These are phyloP conservation scores for Micronisus gabar DNA, from an alignment of 2,113 vertebrate species.

Conservation along the genomic window DNA sequence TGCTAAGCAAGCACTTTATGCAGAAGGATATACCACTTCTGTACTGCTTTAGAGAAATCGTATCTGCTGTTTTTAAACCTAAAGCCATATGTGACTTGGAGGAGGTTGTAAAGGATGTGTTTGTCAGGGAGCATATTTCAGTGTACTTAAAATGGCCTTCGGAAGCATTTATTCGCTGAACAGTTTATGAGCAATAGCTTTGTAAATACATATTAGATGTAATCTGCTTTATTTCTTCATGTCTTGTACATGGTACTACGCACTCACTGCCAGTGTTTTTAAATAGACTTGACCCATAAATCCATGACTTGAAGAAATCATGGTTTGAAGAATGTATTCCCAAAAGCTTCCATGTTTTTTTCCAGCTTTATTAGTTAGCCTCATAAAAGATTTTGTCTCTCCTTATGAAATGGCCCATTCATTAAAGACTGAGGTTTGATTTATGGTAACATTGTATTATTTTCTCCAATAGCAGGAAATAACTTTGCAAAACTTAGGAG, in stretches of 20 bases:
- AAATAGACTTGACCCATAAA: neutral
- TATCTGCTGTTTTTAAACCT: neutral
- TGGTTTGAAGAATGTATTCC: neutral
- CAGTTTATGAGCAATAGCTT: neutral
- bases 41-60: neutral
- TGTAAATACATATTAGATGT: constrained; percentile 11
- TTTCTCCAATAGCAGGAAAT: neutral
- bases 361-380: neutral
- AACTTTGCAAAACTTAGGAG: neutral
- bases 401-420: neutral
- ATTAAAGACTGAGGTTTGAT: neutral
- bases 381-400: neutral
- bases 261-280: neutral
- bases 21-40: neutral
- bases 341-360: neutral
- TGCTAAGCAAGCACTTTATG: neutral
- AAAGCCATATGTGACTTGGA: constrained; percentile 24
- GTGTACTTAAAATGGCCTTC: constrained; percentile 16
- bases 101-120: constrained; percentile 4
- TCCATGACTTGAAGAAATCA: neutral
- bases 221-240: neutral
- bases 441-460: neutral
- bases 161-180: constrained; percentile 42
- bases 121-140: constrained; percentile 42
- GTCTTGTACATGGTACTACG: neutral